Base-by-base conservation (phyloP, 2,888 invertebrate genomes). In the Dynastes hyllus region DNA sequence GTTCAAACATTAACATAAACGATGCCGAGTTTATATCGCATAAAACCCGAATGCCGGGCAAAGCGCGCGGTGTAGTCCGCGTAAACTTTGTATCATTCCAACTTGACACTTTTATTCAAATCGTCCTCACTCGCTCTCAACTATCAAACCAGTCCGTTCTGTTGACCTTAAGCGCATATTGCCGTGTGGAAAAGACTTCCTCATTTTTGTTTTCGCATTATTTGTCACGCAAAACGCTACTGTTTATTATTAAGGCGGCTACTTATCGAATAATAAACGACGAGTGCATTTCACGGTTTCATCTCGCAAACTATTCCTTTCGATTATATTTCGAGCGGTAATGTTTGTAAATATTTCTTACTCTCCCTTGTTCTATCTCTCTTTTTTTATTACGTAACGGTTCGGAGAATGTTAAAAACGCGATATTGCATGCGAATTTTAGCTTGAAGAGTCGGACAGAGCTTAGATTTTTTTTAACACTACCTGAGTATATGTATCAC, bases 141-240 rank as follows among this genome's bases (percentile, higher is more conserved):
- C 13, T n/a, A 63, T 29, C 29, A 32, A 29, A 63, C 29, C 29
- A 63, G 63, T 63, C 16, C 32, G 63, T 63, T 63, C 32, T 63
- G 63, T 29, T 63, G 63, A 63, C 63, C 63, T 63, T 63, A 29
- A 22, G 45, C 45, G 45, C 55, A 22, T 55, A 22, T 9, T 55
- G 55, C 1, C 22, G 63, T 11, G 63, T 11, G 63, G 32, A 32
- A 32, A 63, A 63, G 13, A 63, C 63, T 63, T 63, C 63, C 63
- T 63, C 63, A 63, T 63, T 29, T 63, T 63, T 61, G 61, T 11
- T 61, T 63, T 32, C 63, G 13, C 63, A 9, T 13, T 63, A 63
- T 29, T 27, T 63, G 63, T 9, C 27, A 29, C 13, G 27, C 32
- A 63, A 63, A 32, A 3, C n/a, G 63, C 9, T 32, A 51, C 27